Evolutionary conservation across 1,140 invertebrate genomes (phyloP), one percentile per base, ranked within the genome.

Genomic region (Musca vetustissima): DNA sequence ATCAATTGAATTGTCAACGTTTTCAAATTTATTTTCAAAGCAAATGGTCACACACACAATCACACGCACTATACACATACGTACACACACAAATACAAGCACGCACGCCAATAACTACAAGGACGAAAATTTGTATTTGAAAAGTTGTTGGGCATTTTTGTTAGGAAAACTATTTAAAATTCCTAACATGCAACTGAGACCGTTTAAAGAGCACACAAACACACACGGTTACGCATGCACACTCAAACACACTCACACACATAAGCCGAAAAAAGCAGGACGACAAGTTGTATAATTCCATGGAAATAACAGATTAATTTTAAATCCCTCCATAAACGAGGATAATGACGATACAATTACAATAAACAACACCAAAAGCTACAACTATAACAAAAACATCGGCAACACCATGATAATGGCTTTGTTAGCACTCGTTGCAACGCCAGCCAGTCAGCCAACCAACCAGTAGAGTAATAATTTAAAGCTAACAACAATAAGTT

Each of bases 341-440:
- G 24, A 57, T 57, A 57, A 57, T 57, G 53, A 57, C 53, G 25
- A 57, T 57, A 57, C 53, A 57, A 57, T 57, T 57, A 57, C 53
- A 57, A 57, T 57, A 57, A 53, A 53, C 21, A 53, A 24, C 21
- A 24, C 19, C 6, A 53, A 53, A 21, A 53, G 22, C 19, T 22
- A 25, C 13, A 25, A 28, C 22, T n/a, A 57, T 14, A 57, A 25
- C 24, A 57, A 43, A 2, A 43, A 28, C 8, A 28, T 4, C 28
- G 28, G n/a, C 28, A 32, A 9, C 28, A 32, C 3, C 28, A 32
- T 32, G 28, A 32, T 57, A 57, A 57, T 57, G 53, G 24, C 53
- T 57, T 24, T 57, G 53, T 57, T 57, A 57, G 25, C 53, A 57
- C 25, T 57, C 17, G 24, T 13, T 57, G 53, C 53, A 43, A 43